Conservation (phyloP, 1,140 invertebrate species). For the Bombus cullumanus region DNA sequence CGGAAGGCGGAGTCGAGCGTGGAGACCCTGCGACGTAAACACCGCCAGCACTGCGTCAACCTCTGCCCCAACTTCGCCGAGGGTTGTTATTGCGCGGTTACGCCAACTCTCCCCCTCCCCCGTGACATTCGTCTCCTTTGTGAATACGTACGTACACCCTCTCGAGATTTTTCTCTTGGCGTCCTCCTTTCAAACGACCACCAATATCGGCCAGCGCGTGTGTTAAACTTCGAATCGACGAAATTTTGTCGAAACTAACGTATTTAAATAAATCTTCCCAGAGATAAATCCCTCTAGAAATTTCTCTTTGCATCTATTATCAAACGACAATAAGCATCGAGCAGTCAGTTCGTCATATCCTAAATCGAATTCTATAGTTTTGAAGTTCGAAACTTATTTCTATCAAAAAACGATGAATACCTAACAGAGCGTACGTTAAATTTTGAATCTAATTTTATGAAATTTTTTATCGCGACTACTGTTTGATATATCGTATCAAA, state of each 20-base stretch:
- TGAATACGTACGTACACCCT: slow-evolving; percentile 34
- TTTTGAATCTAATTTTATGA: too few relatives aligned
- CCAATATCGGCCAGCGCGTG: background rate
- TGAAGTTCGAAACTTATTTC: too few relatives aligned
- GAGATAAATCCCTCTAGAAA: too few relatives aligned
- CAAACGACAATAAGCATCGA: too few relatives aligned
- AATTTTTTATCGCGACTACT: too few relatives aligned
- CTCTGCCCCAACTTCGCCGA: slow-evolving; percentile 47
- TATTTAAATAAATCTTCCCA: background rate
- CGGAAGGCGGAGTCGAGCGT: slow-evolving; percentile 36
- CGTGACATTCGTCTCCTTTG: slow-evolving; percentile 50
- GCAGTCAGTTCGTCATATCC: too few relatives aligned
- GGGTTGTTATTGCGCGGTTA: slow-evolving; percentile 76
- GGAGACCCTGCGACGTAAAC: slow-evolving; percentile 69
- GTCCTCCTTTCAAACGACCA: background rate
- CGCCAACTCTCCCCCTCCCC: slow-evolving; percentile 42
- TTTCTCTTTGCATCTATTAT: too few relatives aligned
- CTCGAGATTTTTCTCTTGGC: slow-evolving; percentile 28
- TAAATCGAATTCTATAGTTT: too few relatives aligned
- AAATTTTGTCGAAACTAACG: background rate
- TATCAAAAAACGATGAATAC: background rate
- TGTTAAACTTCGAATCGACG: background rate
- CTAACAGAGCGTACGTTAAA: background rate
- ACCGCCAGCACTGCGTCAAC: slow-evolving; percentile 69
- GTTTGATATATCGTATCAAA: background rate